phyloP scores from a whole-genome alignment of 2,797 vertebrate species.

The Limosa lapponica region DNA sequence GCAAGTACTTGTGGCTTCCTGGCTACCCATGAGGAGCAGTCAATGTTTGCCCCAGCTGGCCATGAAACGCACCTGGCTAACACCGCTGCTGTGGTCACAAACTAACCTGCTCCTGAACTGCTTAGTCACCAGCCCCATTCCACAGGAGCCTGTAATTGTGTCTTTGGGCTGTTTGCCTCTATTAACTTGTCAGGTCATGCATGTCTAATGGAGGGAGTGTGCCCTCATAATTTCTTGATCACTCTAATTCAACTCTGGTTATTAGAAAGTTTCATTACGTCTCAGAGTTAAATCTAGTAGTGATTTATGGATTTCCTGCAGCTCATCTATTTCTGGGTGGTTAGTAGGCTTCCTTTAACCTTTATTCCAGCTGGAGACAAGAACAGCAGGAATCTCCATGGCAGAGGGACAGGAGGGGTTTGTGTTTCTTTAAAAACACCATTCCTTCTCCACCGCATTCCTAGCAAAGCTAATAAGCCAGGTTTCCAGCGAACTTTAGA shows the following conservation, averaged over 20 bases:
- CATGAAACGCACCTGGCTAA: conserved; percentile 25
- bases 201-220: conserved; percentile 59
- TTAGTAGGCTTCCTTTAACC: not conserved
- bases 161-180: conserved; percentile 56
- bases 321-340: not conserved
- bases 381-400: not conserved
- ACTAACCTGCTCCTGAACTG: conserved; percentile 27
- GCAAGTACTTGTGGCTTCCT: not conserved
- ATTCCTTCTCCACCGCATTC: not conserved
- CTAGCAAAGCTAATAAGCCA: not conserved
- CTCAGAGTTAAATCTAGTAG: not conserved
- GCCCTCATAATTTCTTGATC: conserved; percentile 54
- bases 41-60: not conserved
- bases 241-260: conserved; percentile 42
- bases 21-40: not conserved
- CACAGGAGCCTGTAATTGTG: conserved; percentile 49
- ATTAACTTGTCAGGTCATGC: conserved; percentile 40
- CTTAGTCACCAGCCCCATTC: conserved; percentile 55
- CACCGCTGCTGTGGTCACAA: conserved; percentile 25
- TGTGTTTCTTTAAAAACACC: not conserved
- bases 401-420: not conserved
- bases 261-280: conserved; percentile 65
- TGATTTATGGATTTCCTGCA: conserved; percentile 11
- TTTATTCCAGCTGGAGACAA: not conserved
- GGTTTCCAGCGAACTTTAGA: not conserved